Conservation (phyloP, 2,113 vertebrate genomes). For the Cranoglanis bouderius region DNA sequence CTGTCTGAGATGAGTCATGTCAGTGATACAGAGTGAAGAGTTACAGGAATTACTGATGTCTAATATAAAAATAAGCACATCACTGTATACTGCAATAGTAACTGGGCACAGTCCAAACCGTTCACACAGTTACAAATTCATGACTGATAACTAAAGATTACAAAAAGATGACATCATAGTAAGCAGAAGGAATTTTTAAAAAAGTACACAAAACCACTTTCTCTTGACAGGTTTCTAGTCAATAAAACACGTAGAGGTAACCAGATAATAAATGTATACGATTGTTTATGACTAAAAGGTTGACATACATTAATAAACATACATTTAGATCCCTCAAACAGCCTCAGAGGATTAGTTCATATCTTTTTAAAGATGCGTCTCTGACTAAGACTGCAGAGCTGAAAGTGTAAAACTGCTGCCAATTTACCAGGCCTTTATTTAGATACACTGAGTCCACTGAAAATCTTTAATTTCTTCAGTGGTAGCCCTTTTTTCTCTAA, state of each 20-base stretch:
- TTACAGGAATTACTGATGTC: slow-evolving; percentile 42
- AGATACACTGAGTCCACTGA: slow-evolving; percentile 51
- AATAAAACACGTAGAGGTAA: neutral
- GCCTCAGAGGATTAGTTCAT: neutral
- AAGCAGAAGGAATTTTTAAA: neutral
- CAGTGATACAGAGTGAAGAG: slow-evolving; percentile 40
- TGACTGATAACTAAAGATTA: slow-evolving; percentile 43
- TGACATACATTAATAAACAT: neutral
- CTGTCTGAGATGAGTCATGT: slow-evolving; percentile 46
- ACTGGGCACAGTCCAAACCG: slow-evolving; percentile 39
- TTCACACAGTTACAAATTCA: slow-evolving; percentile 45
- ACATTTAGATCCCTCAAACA: neutral
- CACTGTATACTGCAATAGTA: slow-evolving; percentile 51
- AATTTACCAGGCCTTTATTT: slow-evolving; percentile 63
- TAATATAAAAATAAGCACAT: slow-evolving; percentile 64
- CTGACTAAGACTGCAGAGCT: neutral
- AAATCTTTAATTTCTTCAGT: slow-evolving; percentile 46
- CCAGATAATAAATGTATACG: neutral
- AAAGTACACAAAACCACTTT: neutral
- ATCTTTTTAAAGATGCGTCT: slow-evolving; percentile 8
- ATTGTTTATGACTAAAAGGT: neutral
- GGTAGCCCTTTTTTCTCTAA: neutral
- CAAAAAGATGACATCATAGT: neutral
- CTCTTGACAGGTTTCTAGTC: neutral
- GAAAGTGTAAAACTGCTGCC: slow-evolving; percentile 33